phyloP scores from a whole-genome alignment of 2,888 invertebrate species.

The Chironomus riparius region DNA sequence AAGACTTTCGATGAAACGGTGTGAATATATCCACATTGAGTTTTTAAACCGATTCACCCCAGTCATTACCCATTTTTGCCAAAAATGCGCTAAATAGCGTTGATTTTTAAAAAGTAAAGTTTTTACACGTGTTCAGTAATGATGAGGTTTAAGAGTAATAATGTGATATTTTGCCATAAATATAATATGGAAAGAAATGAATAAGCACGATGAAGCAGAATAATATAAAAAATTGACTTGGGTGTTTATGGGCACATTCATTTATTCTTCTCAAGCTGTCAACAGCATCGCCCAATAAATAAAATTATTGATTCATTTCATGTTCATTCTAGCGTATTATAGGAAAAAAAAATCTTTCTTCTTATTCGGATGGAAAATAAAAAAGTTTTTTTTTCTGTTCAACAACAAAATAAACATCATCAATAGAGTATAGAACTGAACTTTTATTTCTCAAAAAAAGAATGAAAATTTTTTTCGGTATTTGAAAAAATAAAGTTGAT shows the following conservation, averaged over 20 bases:
- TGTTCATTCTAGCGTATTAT: conserved; percentile 6
- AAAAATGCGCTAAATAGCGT: too few species aligned
- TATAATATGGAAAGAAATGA: too few species aligned
- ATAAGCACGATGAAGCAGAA: background rate
- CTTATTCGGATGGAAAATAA: background rate
- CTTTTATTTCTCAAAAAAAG: background rate
- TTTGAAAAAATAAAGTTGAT: background rate
- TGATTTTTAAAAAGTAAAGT: too few species aligned
- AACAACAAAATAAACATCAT: background rate
- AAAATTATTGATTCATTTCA: conserved; percentile 23
- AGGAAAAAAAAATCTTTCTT: background rate
- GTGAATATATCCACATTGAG: too few species aligned
- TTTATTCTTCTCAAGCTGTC: conserved; percentile 8
- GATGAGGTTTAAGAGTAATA: too few species aligned
- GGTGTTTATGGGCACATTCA: background rate
- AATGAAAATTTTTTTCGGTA: background rate
- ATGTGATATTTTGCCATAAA: too few species aligned
- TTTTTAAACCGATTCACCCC: too few species aligned
- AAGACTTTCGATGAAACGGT: too few species aligned
- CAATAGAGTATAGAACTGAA: background rate
- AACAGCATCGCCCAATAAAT: conserved; percentile 18
- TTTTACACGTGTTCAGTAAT: too few species aligned
- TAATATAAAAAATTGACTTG: background rate
- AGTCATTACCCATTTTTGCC: too few species aligned
- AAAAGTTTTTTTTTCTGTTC: background rate